A percentile compares a stretch with the other conserved stretches of the same genome.
These are phyloP conservation scores for Villa cingulata DNA, from an alignment of 2,888 invertebrate species.

Conservation along the genomic window DNA sequence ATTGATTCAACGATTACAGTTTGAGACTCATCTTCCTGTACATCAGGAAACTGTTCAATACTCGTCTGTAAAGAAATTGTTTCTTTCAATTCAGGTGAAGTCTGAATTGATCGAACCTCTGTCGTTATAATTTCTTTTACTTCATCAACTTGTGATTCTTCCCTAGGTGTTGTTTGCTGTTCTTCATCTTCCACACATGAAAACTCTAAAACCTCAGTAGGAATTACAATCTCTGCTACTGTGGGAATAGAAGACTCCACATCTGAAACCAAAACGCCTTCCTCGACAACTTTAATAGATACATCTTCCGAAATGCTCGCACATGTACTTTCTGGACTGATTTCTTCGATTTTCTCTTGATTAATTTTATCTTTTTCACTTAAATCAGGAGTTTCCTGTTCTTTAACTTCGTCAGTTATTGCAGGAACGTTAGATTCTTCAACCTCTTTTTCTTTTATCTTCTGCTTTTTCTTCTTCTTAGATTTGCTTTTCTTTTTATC, in stretches of 20 bases:
- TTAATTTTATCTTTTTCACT: slow-evolving; percentile 24
- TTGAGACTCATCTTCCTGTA: slow-evolving; percentile 30
- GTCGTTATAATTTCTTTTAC: slow-evolving; percentile 29
- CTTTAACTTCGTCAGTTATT: slow-evolving; percentile 37
- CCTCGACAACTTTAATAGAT: slow-evolving; percentile 53
- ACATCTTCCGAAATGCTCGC: slow-evolving; percentile 40
- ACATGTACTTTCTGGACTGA: slow-evolving; percentile 33
- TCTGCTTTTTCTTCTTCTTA: slow-evolving; percentile 42
- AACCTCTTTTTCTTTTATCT: slow-evolving; percentile 37
- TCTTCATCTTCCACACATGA: slow-evolving; percentile 32
- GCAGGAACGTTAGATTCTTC: no score
- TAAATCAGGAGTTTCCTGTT: slow-evolving; percentile 19
- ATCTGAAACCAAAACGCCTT: slow-evolving; percentile 43
- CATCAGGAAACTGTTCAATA: slow-evolving; percentile 19
- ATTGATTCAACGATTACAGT: slow-evolving; percentile 25
- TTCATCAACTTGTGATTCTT: slow-evolving; percentile 9
- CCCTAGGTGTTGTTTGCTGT: slow-evolving; percentile 47
- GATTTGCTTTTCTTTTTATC: slow-evolving; percentile 33
- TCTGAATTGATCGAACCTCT: slow-evolving; percentile 39
- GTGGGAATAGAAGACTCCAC: slow-evolving; percentile 44
- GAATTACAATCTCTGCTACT: slow-evolving; percentile 39
- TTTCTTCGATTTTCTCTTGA: slow-evolving; percentile 30
- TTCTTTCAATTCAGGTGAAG: slow-evolving; percentile 29
- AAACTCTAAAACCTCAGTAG: slow-evolving; percentile 33
- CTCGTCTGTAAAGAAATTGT: slow-evolving; percentile 30